phyloP scores from a whole-genome alignment of 2,113 vertebrate genomes.

The Pollachius pollachius region DNA sequence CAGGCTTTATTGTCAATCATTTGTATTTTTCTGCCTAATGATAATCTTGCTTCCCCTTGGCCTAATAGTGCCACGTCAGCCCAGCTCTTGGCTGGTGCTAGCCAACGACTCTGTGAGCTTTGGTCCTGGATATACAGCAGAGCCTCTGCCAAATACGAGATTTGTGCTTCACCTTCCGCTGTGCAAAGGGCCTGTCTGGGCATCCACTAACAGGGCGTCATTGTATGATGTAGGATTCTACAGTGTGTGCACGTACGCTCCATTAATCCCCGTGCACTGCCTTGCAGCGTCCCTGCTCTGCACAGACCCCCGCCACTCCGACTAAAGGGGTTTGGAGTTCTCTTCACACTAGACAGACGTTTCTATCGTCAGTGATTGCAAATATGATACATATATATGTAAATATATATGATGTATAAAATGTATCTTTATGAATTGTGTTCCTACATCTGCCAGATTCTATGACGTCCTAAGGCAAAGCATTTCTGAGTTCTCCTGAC shows the following conservation, averaged over 20 bases:
- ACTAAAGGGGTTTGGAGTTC: constrained; percentile 66
- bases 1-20: constrained; percentile 62
- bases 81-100: constrained; percentile 27
- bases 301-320: constrained; percentile 56
- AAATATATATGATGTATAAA: too few species aligned
- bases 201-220: constrained; percentile 32
- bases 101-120: constrained; percentile 51
- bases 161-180: constrained; percentile 55
- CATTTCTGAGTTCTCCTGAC: too few species aligned
- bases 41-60: constrained; percentile 26
- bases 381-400: too few species aligned
- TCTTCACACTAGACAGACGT: constrained; percentile 1
- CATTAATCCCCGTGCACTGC: constrained; percentile 35
- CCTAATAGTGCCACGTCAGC: too few species aligned
- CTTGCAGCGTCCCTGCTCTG: constrained; percentile 74
- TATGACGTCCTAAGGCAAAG: neutral
- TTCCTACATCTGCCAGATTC: neutral
- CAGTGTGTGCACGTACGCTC: neutral
- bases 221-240: constrained; percentile 11
- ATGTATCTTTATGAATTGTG: constrained; percentile 6
- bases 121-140: constrained; percentile 34
- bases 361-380: neutral
- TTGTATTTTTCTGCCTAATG: constrained; percentile 62
- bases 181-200: constrained; percentile 40
- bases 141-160: constrained; percentile 55